Base-by-base conservation (phyloP, 1,140 invertebrate species). In the Thaumatotibia leucotreta region DNA sequence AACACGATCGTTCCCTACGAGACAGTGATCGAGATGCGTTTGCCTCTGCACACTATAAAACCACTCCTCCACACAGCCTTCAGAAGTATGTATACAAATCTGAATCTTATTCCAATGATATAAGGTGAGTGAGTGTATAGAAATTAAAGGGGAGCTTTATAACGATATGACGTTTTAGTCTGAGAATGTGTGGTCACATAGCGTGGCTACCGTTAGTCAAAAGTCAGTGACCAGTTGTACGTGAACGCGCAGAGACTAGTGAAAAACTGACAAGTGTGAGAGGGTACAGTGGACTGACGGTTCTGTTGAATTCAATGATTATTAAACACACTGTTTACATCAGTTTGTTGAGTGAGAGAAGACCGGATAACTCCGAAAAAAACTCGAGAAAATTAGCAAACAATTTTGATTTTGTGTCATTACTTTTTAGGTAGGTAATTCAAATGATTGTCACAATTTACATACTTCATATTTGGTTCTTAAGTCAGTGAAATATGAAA, bases 221-320 rank as follows among this genome's bases (percentile, higher is more conserved):
- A 52, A 52, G 50, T 52, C 50, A 52, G 10, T 52, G 50, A 52
- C 50, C 50, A 52, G 50, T 24, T 17, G 39, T 22, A 52, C 50
- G 50, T 52, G 50, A 10, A 24, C 50, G 50, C 23, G 10, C 50
- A 52, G 23, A 22, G 5, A 20, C 35, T 45, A 6, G 35, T 39
- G 8, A 45, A 45, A 45, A 45, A 45, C n/a, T 17, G 35, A 39
- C 35, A 39, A 17, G 35, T 45, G 39, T 9, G 39, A 20, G 11
- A n/a, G 14, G 35, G 39, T 6, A 5, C 17, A 1, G 35, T 39
- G n/a, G 11, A 39, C 10, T 14, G 33, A 39, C 14, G 11, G n/a
- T 39, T 33, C 10, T 33, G 32, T 33, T 10, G 9, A 8, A 33
- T 10, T 2, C 32, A 3, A 33, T 33, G 11, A 2, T 10, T n/a